Conservation (phyloP, 2,888 invertebrate species). For the Phalera bucephala region DNA sequence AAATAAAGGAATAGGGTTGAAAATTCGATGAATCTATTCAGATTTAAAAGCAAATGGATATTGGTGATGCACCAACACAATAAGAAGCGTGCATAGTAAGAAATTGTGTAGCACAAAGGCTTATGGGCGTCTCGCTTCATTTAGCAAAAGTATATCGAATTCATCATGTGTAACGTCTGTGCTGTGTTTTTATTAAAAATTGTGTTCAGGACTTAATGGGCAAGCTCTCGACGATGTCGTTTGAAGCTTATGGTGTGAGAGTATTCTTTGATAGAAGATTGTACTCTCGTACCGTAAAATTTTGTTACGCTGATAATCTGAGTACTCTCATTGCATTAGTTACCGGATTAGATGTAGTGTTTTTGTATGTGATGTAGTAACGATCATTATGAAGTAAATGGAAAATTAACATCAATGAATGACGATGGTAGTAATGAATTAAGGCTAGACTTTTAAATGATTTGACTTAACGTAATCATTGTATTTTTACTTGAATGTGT, state of each 20-base stretch:
- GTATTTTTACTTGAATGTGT: too few relatives aligned
- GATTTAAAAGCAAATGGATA: slow-evolving; percentile 19
- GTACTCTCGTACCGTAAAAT: slow-evolving; percentile 1
- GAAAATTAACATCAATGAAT: too few relatives aligned
- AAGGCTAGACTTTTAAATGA: too few relatives aligned
- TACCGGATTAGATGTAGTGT: too few relatives aligned
- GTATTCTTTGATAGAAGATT: slow-evolving; percentile 1
- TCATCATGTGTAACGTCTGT: slow-evolving; percentile 62
- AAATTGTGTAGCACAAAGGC: slow-evolving; percentile 47
- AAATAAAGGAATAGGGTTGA: slow-evolving; percentile 24
- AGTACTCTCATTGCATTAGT: not conserved
- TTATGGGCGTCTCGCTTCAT: slow-evolving; percentile 75
- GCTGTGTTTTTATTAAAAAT: slow-evolving; percentile 66
- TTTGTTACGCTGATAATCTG: not conserved
- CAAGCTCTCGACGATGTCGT: slow-evolving; percentile 27
- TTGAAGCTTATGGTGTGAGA: slow-evolving; percentile 27
- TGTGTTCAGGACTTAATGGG: slow-evolving; percentile 39
- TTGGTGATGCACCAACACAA: slow-evolving; percentile 47
- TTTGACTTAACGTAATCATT: too few relatives aligned
- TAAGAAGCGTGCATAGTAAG: slow-evolving; percentile 49
- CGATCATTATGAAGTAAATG: too few relatives aligned
- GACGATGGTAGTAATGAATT: too few relatives aligned
- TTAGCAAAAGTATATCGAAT: slow-evolving; percentile 81
- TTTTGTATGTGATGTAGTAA: too few relatives aligned
- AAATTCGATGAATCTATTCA: slow-evolving; percentile 11